Evolutionary conservation across 1,140 invertebrate genomes (phyloP), one percentile per base, ranked within the genome.

Genomic region (Panagrolaimus sp.): DNA sequence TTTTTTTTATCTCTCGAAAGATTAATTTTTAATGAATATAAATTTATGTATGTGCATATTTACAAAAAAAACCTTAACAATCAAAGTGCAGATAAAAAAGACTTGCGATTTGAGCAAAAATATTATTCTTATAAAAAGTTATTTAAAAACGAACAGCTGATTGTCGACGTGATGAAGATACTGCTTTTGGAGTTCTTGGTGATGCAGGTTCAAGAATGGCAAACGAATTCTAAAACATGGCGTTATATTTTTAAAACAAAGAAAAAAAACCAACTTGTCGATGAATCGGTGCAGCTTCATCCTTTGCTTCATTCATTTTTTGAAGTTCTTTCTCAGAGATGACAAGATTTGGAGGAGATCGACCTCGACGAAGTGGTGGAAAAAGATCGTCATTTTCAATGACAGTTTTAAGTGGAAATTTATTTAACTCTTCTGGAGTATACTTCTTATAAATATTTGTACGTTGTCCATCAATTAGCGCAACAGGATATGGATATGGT

Each of bases 321-420:
- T 13, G 14, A 44, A 31, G n/a, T 63, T 76, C 76, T 61, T 72
- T 48, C 14, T 76, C 75, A 4, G 74, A 63, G 9, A 76, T 61
- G 48, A 44, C 42, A 70, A 76, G 65, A 11, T 72, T 25, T 9
- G 65, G 63, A 1, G 74, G 74, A 11, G 74, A 76, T 16, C 20
- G 13, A 27, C 67, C 74, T 31, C 76, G 66, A 43, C 65, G 63
- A 5, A 57, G 11, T 11, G 76, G 76, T 5, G 64, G 53, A 51
- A 76, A 79, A 11, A 76, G 38, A 7, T 68, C 25, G 14, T 65
- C 53, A n/a, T 43, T 79, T 27, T 79, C 66, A n/a, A 76, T 3
- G n/a, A 79, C 68, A 1, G 74, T 69, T 23, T 70, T 70, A 9
- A 76, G 27, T 23, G 74, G 74, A 9, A 76, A 46, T 38, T 45